Conservation (phyloP, 2,888 invertebrate species). For the Megastigmus dorsalis region DNA sequence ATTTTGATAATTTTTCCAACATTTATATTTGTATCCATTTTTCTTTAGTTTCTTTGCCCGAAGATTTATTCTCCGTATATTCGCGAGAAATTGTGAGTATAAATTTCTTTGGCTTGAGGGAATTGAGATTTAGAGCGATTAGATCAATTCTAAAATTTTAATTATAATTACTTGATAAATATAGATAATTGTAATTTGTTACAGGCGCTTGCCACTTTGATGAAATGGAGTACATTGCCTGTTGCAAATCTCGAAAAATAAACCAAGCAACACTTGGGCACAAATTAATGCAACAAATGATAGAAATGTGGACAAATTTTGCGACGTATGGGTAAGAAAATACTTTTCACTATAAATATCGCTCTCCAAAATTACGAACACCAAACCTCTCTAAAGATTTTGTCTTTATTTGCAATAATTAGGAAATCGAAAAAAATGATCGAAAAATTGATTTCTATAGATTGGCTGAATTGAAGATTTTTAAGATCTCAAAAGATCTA, state of each 20-base stretch:
- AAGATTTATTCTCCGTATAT: conserved; percentile 1
- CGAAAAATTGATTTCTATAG: background rate
- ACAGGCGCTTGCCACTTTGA: conserved; percentile 63
- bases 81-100: background rate
- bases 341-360: too few species aligned
- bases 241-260: too few species aligned
- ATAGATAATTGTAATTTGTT: conserved; percentile 3
- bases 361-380: background rate
- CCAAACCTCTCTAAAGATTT: background rate
- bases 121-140: too few species aligned
- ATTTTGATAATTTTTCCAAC: background rate
- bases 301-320: conserved; percentile 70
- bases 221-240: conserved; percentile 60
- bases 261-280: conserved; percentile 52
- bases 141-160: background rate
- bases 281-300: conserved; percentile 61
- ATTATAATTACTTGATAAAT: background rate
- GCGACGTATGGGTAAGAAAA: conserved; percentile 67
- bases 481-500: too few species aligned
- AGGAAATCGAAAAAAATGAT: background rate
- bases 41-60: conserved; percentile 1
- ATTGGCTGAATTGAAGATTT: background rate
- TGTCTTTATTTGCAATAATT: background rate
- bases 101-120: background rate
- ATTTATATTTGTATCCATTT: background rate